These are phyloP conservation scores for Oopsacas minuta DNA, from an alignment of 37 sponge, comb jelly and placozoan species.

Conservation along the genomic window DNA sequence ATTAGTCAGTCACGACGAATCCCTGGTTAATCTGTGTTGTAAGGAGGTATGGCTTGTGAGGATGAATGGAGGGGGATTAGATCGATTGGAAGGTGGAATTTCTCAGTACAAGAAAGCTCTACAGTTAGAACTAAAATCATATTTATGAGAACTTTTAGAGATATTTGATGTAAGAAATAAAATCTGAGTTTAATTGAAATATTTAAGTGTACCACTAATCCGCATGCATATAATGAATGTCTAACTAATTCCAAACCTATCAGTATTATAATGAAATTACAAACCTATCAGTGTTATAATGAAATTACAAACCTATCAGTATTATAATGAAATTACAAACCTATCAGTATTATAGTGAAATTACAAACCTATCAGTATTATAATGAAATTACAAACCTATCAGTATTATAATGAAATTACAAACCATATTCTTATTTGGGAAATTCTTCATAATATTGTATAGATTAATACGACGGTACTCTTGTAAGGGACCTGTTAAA, in stretches of 20 bases:
- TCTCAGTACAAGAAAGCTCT: slow-evolving; percentile 52
- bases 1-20: slow-evolving; percentile 84
- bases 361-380: no score
- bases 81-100: slow-evolving; percentile 53
- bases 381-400: background rate
- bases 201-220: background rate
- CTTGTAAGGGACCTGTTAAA: background rate
- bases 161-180: background rate
- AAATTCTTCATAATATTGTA: background rate
- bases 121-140: slow-evolving; percentile 37
- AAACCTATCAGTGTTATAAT: background rate
- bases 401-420: background rate
- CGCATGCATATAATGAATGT: no score
- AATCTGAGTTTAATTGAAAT: background rate
- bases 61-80: slow-evolving; percentile 25
- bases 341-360: background rate
- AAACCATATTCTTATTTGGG: background rate
- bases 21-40: slow-evolving; percentile 44
- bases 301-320: background rate
- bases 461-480: background rate
- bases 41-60: slow-evolving; percentile 69
- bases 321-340: background rate
- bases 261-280: background rate
- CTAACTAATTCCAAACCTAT: background rate
- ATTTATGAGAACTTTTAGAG: background rate